These are phyloP conservation scores for Siniperca knerii DNA, from an alignment of 2,113 vertebrate genomes.

Conservation along the genomic window DNA sequence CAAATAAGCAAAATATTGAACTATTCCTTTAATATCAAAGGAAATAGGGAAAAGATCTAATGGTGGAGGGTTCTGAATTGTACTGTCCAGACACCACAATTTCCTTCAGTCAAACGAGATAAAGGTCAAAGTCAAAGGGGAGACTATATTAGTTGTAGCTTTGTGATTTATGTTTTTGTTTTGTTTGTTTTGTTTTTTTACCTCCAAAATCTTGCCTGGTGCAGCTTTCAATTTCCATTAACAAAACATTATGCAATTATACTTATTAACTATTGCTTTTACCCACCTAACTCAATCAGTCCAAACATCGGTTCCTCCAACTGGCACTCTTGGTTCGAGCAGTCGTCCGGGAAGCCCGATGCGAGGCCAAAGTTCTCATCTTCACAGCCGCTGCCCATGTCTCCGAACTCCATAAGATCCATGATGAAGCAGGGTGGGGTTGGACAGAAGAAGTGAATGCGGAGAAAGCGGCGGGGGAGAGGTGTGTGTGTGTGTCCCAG, in stretches of 20 bases:
- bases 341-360: slow-evolving; percentile 41
- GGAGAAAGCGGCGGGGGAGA: slow-evolving; percentile 18
- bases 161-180: not conserved
- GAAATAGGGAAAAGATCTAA: not conserved
- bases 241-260: not conserved
- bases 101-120: not conserved
- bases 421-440: slow-evolving; percentile 25
- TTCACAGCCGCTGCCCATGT: slow-evolving; percentile 57
- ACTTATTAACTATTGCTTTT: not conserved
- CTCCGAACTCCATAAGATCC: slow-evolving; percentile 48
- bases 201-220: not conserved
- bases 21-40: not conserved
- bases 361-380: slow-evolving; percentile 52
- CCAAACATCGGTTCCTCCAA: slow-evolving; percentile 68
- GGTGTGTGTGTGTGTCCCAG: slow-evolving; percentile 30
- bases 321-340: slow-evolving; percentile 50
- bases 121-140: not conserved
- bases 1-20: not conserved
- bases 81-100: not conserved
- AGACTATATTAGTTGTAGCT: not conserved
- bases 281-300: slow-evolving; percentile 72
- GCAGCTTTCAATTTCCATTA: not conserved
- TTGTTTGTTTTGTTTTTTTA: not conserved
- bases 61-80: not conserved
- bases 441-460: not conserved